These are phyloP conservation scores for Andrena marginata DNA, from an alignment of 2,888 invertebrate species.

Conservation along the genomic window DNA sequence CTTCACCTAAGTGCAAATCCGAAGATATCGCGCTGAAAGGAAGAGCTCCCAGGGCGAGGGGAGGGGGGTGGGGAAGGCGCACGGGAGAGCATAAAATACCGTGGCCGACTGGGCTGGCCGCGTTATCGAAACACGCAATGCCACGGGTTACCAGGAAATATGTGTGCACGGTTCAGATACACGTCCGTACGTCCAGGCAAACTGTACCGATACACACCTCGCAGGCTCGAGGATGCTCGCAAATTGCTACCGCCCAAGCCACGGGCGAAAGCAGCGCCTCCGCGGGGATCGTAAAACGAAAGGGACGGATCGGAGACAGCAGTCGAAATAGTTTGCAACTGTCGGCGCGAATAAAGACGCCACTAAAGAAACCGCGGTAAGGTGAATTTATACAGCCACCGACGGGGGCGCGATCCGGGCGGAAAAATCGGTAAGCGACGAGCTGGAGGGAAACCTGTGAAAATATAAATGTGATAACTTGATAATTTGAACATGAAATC, in stretches of 20 bases:
- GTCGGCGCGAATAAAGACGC: slow-evolving; percentile 4
- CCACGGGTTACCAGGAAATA: slow-evolving; percentile 77
- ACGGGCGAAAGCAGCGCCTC: background rate
- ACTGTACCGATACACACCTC: slow-evolving; percentile 41
- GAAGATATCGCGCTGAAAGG: slow-evolving; percentile 76
- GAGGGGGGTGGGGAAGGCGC: slow-evolving; percentile 77
- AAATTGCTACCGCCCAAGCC: slow-evolving; percentile 52
- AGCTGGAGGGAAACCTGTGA: no score
- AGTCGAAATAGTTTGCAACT: slow-evolving; percentile 1
- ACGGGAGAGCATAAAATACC: slow-evolving; percentile 81
- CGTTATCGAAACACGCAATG: slow-evolving; percentile 84
- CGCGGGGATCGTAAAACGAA: background rate
- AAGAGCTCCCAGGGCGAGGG: slow-evolving; percentile 63
- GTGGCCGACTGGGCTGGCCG: slow-evolving; percentile 70
- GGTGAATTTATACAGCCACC: background rate
- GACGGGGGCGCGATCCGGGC: no score
- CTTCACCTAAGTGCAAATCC: slow-evolving; percentile 70
- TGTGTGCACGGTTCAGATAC: slow-evolving; percentile 65
- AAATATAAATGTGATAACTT: no score
- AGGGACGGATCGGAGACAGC: background rate
- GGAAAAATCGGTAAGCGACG: no score
- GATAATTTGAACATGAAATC: no score
- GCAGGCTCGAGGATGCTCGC: slow-evolving; percentile 33
- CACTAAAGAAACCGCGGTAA: background rate
- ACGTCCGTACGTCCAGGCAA: slow-evolving; percentile 39